Evolutionary conservation across 2,797 vertebrate species (phyloP).

Genomic region (Micropoecilia bifurca): DNA sequence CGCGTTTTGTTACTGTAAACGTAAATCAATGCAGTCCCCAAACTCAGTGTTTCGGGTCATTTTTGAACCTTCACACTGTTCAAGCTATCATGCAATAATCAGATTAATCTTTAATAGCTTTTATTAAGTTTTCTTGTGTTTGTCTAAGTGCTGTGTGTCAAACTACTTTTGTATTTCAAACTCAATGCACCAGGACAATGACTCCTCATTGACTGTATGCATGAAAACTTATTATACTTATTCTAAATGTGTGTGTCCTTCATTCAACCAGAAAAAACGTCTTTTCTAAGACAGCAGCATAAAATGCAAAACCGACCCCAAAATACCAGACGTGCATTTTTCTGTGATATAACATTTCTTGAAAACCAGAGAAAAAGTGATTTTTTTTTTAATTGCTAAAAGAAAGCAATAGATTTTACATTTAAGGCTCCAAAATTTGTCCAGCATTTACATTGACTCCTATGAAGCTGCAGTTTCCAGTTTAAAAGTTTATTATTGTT

Average conservation of each 20-base stretch:
- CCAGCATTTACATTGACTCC: not conserved
- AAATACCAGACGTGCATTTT: not conserved
- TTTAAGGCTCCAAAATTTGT: not conserved
- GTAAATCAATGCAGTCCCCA: not conserved
- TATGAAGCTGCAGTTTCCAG: not conserved
- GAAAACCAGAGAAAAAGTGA: not conserved
- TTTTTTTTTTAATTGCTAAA: not conserved
- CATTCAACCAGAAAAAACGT: too few relatives aligned
- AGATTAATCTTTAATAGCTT: not conserved
- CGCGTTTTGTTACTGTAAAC: not conserved
- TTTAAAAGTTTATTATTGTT: not conserved
- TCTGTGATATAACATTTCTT: not conserved
- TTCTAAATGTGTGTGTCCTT: not conserved
- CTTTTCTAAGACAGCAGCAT: too few relatives aligned
- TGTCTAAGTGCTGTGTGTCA: not conserved
- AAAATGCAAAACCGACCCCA: too few relatives aligned
- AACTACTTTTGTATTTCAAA: not conserved
- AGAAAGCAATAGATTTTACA: not conserved
- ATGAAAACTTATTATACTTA: not conserved
- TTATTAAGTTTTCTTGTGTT: not conserved
- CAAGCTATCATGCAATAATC: not conserved
- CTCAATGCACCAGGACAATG: not conserved
- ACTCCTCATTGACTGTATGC: not conserved
- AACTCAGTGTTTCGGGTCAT: not conserved
- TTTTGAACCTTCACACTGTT: not conserved